Evolutionary conservation across 1,140 invertebrate genomes (phyloP), one percentile per base, ranked within the genome.

Genomic region (Drosophila ogumai): DNA sequence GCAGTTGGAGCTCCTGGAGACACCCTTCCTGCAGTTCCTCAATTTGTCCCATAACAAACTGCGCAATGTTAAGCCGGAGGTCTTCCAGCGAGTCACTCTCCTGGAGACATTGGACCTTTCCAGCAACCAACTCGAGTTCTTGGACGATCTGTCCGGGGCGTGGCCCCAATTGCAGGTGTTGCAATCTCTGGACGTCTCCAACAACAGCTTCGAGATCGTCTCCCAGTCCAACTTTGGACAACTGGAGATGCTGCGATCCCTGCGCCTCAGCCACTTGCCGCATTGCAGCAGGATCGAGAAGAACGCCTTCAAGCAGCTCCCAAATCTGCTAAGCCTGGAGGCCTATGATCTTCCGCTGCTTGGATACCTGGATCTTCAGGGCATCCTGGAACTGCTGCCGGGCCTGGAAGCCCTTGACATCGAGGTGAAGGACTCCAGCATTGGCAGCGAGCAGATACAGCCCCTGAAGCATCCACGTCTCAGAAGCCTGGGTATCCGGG

Each of bases 41-140:
- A 98, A 98, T 93, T 85, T 98, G 8, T 97, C 97, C 0, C 92
- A 94, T 32, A 98, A 98, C 88, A 94, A 95, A 47, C 95, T 98
- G 31, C 93, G 93, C 1, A 93, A 94, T 38, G 93, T 98, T 8
- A 93, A 94, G 17, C 93, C 95, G 7, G 94, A 94, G 60, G 94
- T 95, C 2, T 96, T 98, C 81, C 95, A 97, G 71, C 93, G 97
- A 13, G 95, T 97, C 0, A 97, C 96, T 5, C 93, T 97, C 44
- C 88, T 98, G 13, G 96, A 97, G 90, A 94, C 93, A 0, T 90
- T 98, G 17, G 96, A 98, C 92, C 58, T 98, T 1, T 97, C 97
- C 0, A 84, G 95, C 57, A 98, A 98, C 91, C 92, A 94, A 75
- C 93, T 98, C 25, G 86, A 93, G 1, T 94, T 96, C 63, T 82